Base-by-base conservation (phyloP, 53 echinoderm and acorn worm genomes). In the Glandiceps talaboti region DNA sequence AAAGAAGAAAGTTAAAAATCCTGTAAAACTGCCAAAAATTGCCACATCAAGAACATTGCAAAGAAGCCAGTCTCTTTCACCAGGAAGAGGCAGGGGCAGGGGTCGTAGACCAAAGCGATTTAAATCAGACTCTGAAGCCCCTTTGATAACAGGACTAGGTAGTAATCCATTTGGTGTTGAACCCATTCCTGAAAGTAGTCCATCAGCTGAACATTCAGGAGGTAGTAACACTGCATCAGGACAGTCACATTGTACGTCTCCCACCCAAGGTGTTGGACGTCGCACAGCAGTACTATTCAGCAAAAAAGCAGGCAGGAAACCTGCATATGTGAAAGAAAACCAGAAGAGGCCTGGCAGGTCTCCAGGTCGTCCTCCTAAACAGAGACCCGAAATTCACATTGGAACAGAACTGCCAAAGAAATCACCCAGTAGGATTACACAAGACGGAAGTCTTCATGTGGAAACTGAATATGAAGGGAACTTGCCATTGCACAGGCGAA, bases 261-360 rank as follows among this genome's bases (percentile, higher is more conserved):
- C 89, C n/a, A 91, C 94, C 1, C 87, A 86, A 33, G 94, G 94
- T 74, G 94, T 94, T 25, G 89, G 94, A 30, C 78, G 94, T 32
- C 89, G 94, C 75, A 94, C 94, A 75, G 89, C 94, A 86, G 91
- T 94, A 85, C 90, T 94, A 79, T 91, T 94, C 33, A 90, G 88
- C 75, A 83, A 85, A 29, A 94, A 94, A 78, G 91, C 91, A 28
- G 88, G 82, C 25, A 89, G 89, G 75, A 89, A 87, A 74, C 82
- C 87, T 20, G 32, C 79, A 78, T 78, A 31, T 1, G 27, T 32
- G 1, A 78, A 78, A 78, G 32, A 1, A 26, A 32, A 25, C 12
- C 85, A 90, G 26, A 82, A 86, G 30, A 77, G 87, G 27, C 82
- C 83, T 31, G 90, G 96, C 1, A 87, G 92, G 27, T 82, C 87